A percentile compares a stretch with the other conserved stretches of the same genome.
Evolutionary conservation across 2,797 vertebrate genomes (phyloP).

Genomic region (Hapalemur alaotrensis): DNA sequence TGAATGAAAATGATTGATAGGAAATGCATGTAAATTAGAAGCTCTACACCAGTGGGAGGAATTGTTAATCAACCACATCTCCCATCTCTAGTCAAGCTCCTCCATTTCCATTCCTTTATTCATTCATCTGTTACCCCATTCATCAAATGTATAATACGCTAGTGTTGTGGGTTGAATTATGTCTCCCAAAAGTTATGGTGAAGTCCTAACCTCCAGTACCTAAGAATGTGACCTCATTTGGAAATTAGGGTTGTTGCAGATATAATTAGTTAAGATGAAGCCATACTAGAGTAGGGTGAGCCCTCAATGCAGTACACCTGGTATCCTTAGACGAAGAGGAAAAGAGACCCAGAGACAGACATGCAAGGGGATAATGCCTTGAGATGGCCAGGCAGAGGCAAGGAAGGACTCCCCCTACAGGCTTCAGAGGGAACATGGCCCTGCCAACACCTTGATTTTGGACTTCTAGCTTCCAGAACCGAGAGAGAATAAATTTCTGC

Average conservation of each 20-base stretch:
- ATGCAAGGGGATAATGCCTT: fast-evolving
- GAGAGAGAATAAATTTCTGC: neutral
- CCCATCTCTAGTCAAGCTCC: neutral
- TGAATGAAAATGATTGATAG: neutral
- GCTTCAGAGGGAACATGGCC: neutral
- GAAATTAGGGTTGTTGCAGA: neutral
- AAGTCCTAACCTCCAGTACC: neutral
- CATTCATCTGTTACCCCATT: neutral
- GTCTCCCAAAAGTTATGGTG: neutral
- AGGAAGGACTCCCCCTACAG: too few species aligned
- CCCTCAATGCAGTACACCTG: too few species aligned
- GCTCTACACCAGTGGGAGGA: neutral
- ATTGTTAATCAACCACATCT: neutral
- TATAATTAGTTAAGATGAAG: neutral
- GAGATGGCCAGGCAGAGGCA: neutral
- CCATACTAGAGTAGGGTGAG: too few species aligned
- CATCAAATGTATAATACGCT: neutral
- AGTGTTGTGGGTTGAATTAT: neutral
- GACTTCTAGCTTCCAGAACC: neutral
- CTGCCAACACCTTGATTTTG: neutral
- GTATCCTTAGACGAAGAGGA: neutral
- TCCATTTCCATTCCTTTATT: neutral
- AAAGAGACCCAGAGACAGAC: neutral
- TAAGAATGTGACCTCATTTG: neutral
- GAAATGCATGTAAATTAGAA: neutral